Conservation (phyloP, 1,140 invertebrate species). For the Habropoda laboriosa region DNA sequence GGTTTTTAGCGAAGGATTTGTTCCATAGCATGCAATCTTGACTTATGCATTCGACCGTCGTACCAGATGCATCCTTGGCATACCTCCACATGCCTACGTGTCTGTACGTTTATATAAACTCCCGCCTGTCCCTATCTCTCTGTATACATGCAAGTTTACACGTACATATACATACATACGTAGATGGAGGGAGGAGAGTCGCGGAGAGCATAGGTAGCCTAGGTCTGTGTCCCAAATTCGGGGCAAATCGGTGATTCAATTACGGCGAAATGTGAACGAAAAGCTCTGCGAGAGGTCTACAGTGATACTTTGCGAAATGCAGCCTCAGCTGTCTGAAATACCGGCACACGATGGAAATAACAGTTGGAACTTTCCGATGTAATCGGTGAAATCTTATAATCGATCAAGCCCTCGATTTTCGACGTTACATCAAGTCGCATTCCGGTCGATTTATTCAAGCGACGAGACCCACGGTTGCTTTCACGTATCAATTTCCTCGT, state of each 20-base stretch:
- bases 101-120: neutral
- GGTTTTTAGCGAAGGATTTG: neutral
- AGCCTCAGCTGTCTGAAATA: slow-evolving; percentile 13
- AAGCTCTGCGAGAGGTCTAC: neutral
- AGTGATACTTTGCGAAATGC: slow-evolving; percentile 21
- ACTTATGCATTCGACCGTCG: slow-evolving; percentile 21
- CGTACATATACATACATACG: neutral
- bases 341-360: neutral
- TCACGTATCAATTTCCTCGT: too few relatives aligned
- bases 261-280: slow-evolving; percentile 24
- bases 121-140: neutral
- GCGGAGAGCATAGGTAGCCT: neutral
- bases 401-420: neutral
- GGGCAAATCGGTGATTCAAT: slow-evolving; percentile 47
- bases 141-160: neutral
- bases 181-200: neutral
- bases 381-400: neutral
- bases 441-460: neutral
- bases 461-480: too few relatives aligned
- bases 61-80: slow-evolving; percentile 24
- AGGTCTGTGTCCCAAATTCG: slow-evolving; percentile 16
- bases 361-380: slow-evolving; percentile 10
- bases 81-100: neutral
- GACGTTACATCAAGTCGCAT: neutral
- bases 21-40: slow-evolving; percentile 32